Percentiles rank a stretch among this genome's conserved stretches.
Conservation (phyloP, 2,113 vertebrate species). For the Callaeas wilsoni region DNA sequence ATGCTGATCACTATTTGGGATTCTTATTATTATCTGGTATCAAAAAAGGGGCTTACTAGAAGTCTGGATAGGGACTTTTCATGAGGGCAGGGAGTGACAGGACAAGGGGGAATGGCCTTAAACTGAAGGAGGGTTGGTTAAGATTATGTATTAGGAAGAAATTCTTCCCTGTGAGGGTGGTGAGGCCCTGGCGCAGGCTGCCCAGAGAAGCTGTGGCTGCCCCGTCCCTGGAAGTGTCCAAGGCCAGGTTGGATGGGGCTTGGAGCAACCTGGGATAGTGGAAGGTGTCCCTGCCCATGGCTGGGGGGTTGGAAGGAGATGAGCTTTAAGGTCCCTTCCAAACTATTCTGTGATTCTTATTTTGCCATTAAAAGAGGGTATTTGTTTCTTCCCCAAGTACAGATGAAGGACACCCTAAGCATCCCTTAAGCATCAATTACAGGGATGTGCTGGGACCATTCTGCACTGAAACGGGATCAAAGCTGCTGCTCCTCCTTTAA, state of each 20-base stretch:
- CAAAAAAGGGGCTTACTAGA: not conserved
- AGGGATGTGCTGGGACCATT: not conserved
- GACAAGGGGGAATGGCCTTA: not conserved
- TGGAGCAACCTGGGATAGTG: accelerated
- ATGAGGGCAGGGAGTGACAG: not conserved
- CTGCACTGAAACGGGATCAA: not conserved
- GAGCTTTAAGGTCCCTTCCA: not conserved
- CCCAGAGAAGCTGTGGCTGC: not conserved
- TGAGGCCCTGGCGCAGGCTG: not conserved
- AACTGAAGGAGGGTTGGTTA: not conserved
- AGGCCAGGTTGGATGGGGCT: not conserved
- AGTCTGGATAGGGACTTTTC: not conserved
- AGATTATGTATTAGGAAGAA: not conserved
- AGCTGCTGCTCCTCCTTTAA: not conserved
- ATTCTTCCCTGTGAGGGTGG: not conserved
- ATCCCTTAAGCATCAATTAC: not conserved
- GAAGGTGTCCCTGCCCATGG: not conserved
- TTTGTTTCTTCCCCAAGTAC: not conserved
- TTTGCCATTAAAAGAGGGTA: not conserved
- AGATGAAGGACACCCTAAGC: not conserved
- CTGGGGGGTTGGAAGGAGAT: not conserved
- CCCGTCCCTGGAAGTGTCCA: not conserved
- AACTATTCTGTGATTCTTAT: not conserved
- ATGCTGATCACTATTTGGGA: not conserved
- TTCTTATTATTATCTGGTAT: not conserved